Evolutionary conservation across 2,797 vertebrate genomes (phyloP).

Genomic region (Gadopsis bispinosus): DNA sequence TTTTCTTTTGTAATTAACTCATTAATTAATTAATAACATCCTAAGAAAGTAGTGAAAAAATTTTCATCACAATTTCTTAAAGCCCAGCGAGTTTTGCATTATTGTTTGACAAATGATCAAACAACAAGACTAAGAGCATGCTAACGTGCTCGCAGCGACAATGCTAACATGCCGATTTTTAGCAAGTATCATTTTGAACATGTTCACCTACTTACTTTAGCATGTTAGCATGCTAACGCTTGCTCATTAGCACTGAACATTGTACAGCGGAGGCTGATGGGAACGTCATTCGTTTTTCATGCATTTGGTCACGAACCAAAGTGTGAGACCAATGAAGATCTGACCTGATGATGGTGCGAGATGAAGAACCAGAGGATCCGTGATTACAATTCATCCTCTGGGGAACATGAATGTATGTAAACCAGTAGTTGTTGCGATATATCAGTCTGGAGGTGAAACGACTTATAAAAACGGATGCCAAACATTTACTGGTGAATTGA

Average conservation of each 20-base stretch:
- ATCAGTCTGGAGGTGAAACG: no score
- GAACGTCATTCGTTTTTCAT: no score
- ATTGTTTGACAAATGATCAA: not conserved
- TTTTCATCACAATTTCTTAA: not conserved
- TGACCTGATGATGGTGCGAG: not conserved
- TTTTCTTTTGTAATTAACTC: not conserved
- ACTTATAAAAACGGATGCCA: no score
- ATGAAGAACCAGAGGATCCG: not conserved
- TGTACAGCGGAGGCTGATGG: not conserved
- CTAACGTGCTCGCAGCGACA: not conserved
- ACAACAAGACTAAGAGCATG: not conserved
- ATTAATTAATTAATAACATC: not conserved
- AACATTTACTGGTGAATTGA: no score
- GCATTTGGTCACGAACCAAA: no score
- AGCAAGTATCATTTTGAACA: not conserved
- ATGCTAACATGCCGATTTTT: not conserved
- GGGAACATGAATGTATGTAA: not conserved
- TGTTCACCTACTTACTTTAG: not conserved
- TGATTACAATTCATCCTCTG: not conserved
- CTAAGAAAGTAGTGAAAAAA: not conserved
- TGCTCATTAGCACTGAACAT: not conserved
- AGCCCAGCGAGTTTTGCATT: not conserved
- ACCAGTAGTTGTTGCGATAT: no score
- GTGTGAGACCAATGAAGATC: no score
- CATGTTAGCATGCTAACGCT: not conserved